Evolutionary conservation across 2,888 invertebrate genomes (phyloP), one percentile per base, ranked within the genome.

Genomic region (Apomyelois bistriatella): DNA sequence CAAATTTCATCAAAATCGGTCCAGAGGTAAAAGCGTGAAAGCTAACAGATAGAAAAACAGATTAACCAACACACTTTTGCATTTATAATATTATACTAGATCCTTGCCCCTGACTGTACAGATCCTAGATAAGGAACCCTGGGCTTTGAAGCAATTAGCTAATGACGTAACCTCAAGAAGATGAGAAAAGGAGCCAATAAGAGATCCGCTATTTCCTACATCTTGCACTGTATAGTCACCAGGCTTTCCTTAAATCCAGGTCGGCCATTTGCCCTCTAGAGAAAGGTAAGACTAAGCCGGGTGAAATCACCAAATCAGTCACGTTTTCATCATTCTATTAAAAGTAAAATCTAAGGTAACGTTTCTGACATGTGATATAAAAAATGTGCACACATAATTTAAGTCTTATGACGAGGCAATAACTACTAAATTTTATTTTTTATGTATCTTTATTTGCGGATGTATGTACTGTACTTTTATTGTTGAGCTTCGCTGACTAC

Each of bases 231-330:
- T 15, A 42, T 56, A 40, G 38, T 15, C 22, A 46, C 40, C 43
- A 35, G 71, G 69, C 76, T 80, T 80, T 79, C 74, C 81, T 72
- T 70, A 53, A 65, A 79, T 78, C 66, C 77, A 76, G 82, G 82
- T 82, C 81, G 78, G 62, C 68, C 65, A 66, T 60, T 74, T 77
- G 80, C 82, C 79, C 79, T 79, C 79, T 78, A 72, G 83, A 82
- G 85, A 84, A 84, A 83, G 84, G 83, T 75, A 72, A 57, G 61
- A 56, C 60, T 75, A 72, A 57, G 61, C 55, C 60, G 52, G 69
- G 82, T 73, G 82, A 82, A 83, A 83, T 72, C 70, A 66, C 66
- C 58, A 55, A 48, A 61, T 60, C 53, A 51, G 64, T 62, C 67
- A 70, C 68, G 68, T 59, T 56, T 56, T 54, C 57, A 59, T 61